phyloP scores from a whole-genome alignment of 2,113 vertebrate species.

The Peromyscus californicus region DNA sequence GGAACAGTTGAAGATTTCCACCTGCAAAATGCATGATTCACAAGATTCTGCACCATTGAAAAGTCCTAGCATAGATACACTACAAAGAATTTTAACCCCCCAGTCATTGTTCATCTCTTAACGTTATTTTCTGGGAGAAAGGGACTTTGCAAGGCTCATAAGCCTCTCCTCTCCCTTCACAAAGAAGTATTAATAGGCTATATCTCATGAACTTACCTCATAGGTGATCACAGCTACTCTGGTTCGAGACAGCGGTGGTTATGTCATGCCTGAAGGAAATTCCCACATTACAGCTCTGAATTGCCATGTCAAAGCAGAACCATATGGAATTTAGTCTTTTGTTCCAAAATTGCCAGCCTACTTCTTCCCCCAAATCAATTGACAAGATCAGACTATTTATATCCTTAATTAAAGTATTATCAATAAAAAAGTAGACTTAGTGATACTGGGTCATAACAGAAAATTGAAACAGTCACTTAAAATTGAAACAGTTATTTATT shows the following conservation, averaged over 20 bases:
- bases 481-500: slow-evolving; percentile 64
- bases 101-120: neutral
- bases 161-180: neutral
- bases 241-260: neutral
- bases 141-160: neutral
- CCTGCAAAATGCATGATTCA: neutral
- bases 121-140: neutral
- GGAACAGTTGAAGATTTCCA: neutral
- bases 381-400: slow-evolving; percentile 70
- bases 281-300: neutral
- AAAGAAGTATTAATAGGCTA: neutral
- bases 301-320: slow-evolving; percentile 33
- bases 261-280: neutral
- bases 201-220: neutral
- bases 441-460: slow-evolving; percentile 69
- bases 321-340: slow-evolving; percentile 43
- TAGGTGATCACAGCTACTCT: neutral
- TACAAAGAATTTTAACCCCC: neutral
- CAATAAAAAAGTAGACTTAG: slow-evolving; percentile 77
- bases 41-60: neutral
- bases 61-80: neutral
- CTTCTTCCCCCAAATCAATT: neutral
- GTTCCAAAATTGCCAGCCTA: neutral
- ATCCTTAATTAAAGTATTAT: slow-evolving; percentile 79
- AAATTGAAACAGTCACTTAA: slow-evolving; percentile 78